Percentiles rank a stretch among this genome's conserved stretches.
Evolutionary conservation across 2,797 vertebrate genomes (phyloP).

Genomic region (Cryptoblepharus egeriae): DNA sequence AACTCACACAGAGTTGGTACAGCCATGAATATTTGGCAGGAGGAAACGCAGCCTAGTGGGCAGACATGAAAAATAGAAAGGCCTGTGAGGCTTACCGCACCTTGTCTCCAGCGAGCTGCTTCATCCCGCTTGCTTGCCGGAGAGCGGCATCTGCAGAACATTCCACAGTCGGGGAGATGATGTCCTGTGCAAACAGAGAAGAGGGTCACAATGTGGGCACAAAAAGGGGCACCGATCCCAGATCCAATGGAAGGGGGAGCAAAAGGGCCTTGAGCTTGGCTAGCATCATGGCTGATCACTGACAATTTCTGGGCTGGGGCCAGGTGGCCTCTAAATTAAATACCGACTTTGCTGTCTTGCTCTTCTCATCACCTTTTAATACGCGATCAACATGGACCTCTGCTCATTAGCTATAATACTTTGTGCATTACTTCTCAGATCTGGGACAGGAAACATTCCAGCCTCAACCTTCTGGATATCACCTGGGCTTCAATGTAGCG

Average conservation of each 20-base stretch:
- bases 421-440: background rate
- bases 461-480: too few relatives aligned
- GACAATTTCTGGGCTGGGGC: background rate
- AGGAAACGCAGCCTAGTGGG: background rate
- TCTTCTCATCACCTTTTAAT: background rate
- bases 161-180: background rate
- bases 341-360: background rate
- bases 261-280: too few relatives aligned
- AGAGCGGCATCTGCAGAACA: slow-evolving; percentile 13
- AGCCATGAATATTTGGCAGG: background rate
- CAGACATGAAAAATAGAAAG: background rate
- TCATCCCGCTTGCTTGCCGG: background rate
- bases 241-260: background rate
- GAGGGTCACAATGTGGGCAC: background rate
- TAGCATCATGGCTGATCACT: too few relatives aligned
- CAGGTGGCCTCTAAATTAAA: background rate
- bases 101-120: background rate
- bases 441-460: background rate
- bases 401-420: background rate
- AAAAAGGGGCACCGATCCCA: background rate
- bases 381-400: background rate
- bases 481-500: background rate
- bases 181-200: background rate
- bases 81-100: background rate
- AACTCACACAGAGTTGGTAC: too few relatives aligned